Conservation (phyloP, 1,140 invertebrate species). For the Zaprionus camerounensis region DNA sequence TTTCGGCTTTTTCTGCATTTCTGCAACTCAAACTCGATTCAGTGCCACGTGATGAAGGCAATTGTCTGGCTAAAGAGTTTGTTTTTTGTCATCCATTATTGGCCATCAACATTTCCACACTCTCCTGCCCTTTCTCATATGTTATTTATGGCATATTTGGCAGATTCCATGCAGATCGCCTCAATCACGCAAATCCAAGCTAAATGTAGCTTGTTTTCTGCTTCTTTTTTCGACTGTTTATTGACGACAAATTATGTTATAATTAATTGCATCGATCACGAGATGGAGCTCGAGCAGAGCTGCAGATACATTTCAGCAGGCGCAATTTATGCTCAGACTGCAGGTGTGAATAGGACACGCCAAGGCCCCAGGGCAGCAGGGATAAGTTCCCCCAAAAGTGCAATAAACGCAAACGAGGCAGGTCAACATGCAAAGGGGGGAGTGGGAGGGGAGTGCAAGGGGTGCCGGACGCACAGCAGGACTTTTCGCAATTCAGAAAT, state of each 20-base stretch:
- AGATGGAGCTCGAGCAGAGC: conserved; percentile 75
- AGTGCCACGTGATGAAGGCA: conserved; percentile 20
- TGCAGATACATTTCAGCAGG: conserved; percentile 78
- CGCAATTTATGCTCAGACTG: conserved; percentile 69
- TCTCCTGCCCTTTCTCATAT: not conserved
- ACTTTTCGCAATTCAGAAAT: conserved; percentile 73
- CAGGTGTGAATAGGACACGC: conserved; percentile 76
- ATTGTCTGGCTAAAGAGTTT: conserved; percentile 34
- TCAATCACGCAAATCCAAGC: conserved; percentile 36
- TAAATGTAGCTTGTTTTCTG: conserved; percentile 33
- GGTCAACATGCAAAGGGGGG: conserved; percentile 20
- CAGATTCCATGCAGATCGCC: not conserved
- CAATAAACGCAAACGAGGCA: conserved; percentile 41
- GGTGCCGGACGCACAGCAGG: conserved; percentile 69
- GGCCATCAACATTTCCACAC: conserved; percentile 72
- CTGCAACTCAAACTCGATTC: not conserved
- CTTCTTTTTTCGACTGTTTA: conserved; percentile 52
- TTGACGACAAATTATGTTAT: conserved; percentile 83
- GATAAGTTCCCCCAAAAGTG: conserved; percentile 29
- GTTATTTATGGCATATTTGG: conserved; percentile 29
- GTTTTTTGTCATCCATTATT: conserved; percentile 59
- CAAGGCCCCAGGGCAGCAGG: conserved; percentile 36
- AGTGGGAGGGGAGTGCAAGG: too few relatives aligned
- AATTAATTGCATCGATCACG: conserved; percentile 82
- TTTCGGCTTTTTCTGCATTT: conserved; percentile 8